Base-by-base conservation (phyloP, 1,140 invertebrate genomes). In the Drosophila watanabei region DNA sequence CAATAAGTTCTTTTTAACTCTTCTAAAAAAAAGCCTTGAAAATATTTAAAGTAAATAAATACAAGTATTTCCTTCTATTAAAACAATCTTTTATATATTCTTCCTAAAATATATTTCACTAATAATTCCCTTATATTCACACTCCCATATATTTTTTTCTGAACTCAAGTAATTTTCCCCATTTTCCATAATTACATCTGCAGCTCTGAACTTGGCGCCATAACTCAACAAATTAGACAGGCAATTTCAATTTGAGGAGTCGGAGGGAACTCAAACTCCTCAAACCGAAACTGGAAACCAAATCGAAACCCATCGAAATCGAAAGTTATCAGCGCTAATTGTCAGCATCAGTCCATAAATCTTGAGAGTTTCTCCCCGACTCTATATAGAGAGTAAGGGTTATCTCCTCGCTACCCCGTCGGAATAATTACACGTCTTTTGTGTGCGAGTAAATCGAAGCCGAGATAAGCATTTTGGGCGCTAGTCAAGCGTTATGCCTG, bases 211-310 rank as follows among this genome's bases (percentile, higher is more conserved):
- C 85, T 79, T 69, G 51, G 39, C 54, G 63, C 69, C 70, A 81
- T 88, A 88, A 81, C 77, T 88, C 79, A 90, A 30, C n/a, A 88
- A 88, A 89, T 89, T 88, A 79, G 85, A 89, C 82, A 88, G 81
- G 54, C 81, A 88, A 89, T 84, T 78, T 89, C 78, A 79, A 89
- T 88, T 83, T 80, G 43, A 41, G 49, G 13, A 70, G 32, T 56
- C 63, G 14, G 24, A 2, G 14, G 14, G 35, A 32, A 59, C 51
- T 14, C 32, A 54, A 18, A 16, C 24, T 49, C 8, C 4, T 7
- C n/a, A 28, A 16, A 20, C 35, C 30, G 43, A 28, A 71, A 71
- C 41, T 37, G 32, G 20, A 49, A 62, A 32, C 33, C 30, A 24
- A 52, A 46, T 71, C 33, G 60, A 64, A 32, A 48, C 39, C 68